Base-by-base conservation (phyloP, 2,797 vertebrate species). In the Chrosomus eos region DNA sequence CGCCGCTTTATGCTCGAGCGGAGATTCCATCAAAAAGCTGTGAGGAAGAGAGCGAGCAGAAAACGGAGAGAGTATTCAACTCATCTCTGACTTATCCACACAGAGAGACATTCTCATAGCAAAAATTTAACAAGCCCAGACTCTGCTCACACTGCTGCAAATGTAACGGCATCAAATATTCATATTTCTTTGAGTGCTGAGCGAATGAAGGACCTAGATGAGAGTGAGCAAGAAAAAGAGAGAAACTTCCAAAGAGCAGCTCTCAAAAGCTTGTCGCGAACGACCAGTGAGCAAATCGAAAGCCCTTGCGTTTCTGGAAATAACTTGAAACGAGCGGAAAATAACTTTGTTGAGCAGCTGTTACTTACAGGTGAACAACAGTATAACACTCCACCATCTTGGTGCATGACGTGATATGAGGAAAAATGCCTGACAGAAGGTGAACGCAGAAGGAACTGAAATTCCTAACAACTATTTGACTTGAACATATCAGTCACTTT, bases 181-280 rank as follows among this genome's bases (percentile, higher is more conserved):
- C 89, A 95, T 95, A 92, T 95, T 94, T 94, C 91, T 95, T 87
- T 94, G 93, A 95, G 94, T 95, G 93, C 93, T 66, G 90, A 92
- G 92, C 90, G 90, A 92, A 94, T 93, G 91, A 89, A 90, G 91
- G 93, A 90, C 92, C 92, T 92, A 93, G 93, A 84, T 93, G 91
- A 90, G 92, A 92, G 91, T 87, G 90, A 84, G 89, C 91, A 85
- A 31, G 6, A 85, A 89, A 89, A 86, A 80, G 82, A 38, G 67
- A 60, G 53, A 76, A 80, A 84, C 64, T 80, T 76, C 62, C 62
- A 72, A 67, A 87, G 79, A 81, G 43, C 33, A 40, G 60, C 81
- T 68, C 77, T 80, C 45, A 76, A 90, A 91, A 90, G 82, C 85
- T 87, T 66, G 88, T 88, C 87, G 70, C 36, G 86, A 91, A 89